A percentile compares a stretch with the other conserved stretches of the same genome.
Evolutionary conservation across 2,113 vertebrate species (phyloP).

Genomic region (Labeo rohita): DNA sequence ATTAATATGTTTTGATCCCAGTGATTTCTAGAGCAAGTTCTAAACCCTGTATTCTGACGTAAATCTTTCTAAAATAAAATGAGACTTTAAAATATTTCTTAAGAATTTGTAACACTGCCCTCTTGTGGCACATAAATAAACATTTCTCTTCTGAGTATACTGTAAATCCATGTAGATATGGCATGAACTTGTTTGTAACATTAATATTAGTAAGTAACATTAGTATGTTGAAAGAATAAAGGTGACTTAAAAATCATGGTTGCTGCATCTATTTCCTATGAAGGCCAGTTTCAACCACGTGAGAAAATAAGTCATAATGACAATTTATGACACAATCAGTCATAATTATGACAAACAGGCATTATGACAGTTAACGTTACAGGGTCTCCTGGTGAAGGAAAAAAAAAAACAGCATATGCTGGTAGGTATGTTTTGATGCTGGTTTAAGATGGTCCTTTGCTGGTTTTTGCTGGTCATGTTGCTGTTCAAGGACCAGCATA

Average conservation of each 20-base stretch:
- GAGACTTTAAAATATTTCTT: too few relatives aligned
- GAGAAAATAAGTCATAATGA: background rate
- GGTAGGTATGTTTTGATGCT: too few relatives aligned
- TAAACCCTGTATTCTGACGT: background rate
- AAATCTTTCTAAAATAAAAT: background rate
- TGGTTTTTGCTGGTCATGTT: too few relatives aligned
- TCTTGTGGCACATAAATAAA: background rate
- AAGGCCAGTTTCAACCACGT: background rate
- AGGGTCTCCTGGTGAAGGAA: too few relatives aligned
- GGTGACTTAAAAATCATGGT: background rate
- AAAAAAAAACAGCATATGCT: too few relatives aligned
- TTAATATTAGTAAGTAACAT: too few relatives aligned
- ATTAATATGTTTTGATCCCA: background rate
- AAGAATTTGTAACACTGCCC: background rate
- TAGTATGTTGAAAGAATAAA: background rate
- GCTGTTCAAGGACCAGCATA: too few relatives aligned
- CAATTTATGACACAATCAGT: too few relatives aligned
- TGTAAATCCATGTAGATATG: background rate
- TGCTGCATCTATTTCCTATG: background rate
- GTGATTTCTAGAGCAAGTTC: background rate
- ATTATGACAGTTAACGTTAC: too few relatives aligned
- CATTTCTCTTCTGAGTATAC: background rate
- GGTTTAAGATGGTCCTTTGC: too few relatives aligned
- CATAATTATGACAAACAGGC: too few relatives aligned
- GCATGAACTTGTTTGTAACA: background rate